These are phyloP conservation scores for Nautilus pompilius DNA, from an alignment of 1,140 invertebrate genomes.

Conservation along the genomic window DNA sequence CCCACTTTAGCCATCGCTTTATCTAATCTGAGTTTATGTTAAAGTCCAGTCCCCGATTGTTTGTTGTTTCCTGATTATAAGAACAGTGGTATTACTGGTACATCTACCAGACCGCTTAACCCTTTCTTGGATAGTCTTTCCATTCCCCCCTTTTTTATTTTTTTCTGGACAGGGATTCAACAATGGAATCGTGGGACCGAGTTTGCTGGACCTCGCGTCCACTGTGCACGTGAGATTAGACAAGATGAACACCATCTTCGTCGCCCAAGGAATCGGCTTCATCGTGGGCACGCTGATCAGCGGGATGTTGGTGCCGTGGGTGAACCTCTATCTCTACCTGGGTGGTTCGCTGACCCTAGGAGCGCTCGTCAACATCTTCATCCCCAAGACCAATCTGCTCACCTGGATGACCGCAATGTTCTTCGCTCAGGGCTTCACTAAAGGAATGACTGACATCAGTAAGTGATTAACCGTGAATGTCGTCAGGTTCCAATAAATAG, in stretches of 20 bases:
- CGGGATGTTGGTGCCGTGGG: not conserved
- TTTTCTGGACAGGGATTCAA: not conserved
- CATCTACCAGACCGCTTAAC: too few species aligned
- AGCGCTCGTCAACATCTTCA: not conserved
- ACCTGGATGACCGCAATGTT: not conserved
- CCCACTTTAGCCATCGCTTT: too few species aligned
- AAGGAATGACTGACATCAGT: not conserved
- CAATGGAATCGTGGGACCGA: slow-evolving; percentile 1
- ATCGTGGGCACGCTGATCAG: not conserved
- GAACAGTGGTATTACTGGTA: too few species aligned
- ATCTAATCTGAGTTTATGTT: too few species aligned
- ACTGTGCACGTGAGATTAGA: not conserved
- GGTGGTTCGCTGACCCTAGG: not conserved
- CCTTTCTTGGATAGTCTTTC: too few species aligned
- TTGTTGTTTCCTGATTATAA: too few species aligned
- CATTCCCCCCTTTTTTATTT: too few species aligned
- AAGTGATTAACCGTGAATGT: too few species aligned
- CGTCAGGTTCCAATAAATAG: too few species aligned
- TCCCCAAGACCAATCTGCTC: not conserved
- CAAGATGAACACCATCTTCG: not conserved
- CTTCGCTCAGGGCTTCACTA: not conserved
- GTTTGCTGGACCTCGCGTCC: not conserved
- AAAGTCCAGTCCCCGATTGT: too few species aligned
- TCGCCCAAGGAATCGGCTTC: not conserved
- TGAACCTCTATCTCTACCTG: not conserved